Evolutionary conservation across 2,113 vertebrate species (phyloP).

Genomic region (Heteronetta atricapilla): DNA sequence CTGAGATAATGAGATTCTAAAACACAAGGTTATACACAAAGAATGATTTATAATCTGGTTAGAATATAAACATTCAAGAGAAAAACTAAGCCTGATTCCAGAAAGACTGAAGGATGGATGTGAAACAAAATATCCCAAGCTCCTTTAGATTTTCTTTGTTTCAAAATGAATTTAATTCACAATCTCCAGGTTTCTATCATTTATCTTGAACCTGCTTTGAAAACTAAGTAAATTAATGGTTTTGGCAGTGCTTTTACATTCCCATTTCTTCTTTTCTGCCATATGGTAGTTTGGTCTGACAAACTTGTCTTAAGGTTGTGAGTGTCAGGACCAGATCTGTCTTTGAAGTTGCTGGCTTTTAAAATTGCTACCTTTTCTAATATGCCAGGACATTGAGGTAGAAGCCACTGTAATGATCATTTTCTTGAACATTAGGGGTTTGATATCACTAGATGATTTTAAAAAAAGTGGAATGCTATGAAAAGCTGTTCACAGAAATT

Average conservation of each 20-base stretch:
- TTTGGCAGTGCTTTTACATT: not conserved
- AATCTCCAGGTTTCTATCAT: not conserved
- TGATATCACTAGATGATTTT: not conserved
- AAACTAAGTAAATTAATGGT: not conserved
- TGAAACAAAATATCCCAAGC: not conserved
- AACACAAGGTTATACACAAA: not conserved
- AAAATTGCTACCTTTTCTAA: not conserved
- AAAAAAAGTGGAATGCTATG: not conserved
- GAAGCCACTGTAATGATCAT: not conserved
- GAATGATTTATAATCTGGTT: not conserved
- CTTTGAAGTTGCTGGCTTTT: not conserved
- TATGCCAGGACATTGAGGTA: not conserved
- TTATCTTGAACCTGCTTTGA: not conserved
- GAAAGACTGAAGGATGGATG: not conserved
- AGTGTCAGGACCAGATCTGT: not conserved
- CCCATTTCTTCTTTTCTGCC: not conserved
- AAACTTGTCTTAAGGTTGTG: not conserved
- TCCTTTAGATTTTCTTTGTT: not conserved
- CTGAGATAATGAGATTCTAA: not conserved
- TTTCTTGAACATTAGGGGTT: not conserved
- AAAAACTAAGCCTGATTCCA: not conserved
- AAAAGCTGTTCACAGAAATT: not conserved
- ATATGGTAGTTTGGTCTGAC: not conserved
- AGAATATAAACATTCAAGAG: not conserved
- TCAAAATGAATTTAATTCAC: not conserved